phyloP scores from a whole-genome alignment of 1,140 invertebrate genomes.

The Lasioglossum baleicum region DNA sequence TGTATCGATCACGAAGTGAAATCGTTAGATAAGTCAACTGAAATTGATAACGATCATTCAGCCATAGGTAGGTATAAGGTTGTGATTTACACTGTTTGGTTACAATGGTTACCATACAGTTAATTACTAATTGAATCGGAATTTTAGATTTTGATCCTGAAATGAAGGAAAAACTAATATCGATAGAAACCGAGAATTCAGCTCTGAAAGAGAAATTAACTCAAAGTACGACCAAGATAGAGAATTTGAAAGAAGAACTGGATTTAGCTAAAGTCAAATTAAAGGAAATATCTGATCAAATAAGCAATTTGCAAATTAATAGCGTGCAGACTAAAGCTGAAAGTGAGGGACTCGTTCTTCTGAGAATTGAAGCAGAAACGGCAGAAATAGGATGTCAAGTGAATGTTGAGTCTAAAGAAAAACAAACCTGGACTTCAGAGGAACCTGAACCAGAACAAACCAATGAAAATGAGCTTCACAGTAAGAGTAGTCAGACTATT shows the following conservation, averaged over 20 bases:
- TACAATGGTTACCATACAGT: background rate
- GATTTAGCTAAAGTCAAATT: constrained; percentile 51
- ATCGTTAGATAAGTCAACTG: background rate
- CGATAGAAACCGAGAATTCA: constrained; percentile 37
- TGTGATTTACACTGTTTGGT: background rate
- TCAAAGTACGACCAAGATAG: constrained; percentile 51
- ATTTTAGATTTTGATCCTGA: constrained; percentile 1
- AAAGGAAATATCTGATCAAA: constrained; percentile 43
- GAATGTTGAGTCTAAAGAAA: background rate
- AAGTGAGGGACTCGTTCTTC: background rate
- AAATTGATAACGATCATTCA: constrained; percentile 18
- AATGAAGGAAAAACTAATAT: constrained; percentile 21
- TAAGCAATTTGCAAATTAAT: constrained; percentile 16
- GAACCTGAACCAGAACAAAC: background rate
- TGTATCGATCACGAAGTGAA: background rate
- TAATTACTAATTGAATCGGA: constrained; percentile 9
- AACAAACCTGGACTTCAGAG: no score
- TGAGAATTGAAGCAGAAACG: constrained; percentile 2
- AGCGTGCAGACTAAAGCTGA: background rate
- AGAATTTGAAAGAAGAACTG: constrained; percentile 52
- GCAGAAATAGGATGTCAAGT: constrained; percentile 22
- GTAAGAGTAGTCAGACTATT: constrained; percentile 28
- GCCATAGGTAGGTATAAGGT: constrained; percentile 23
- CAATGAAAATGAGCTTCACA: background rate
- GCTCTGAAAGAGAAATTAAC: constrained; percentile 52